Evolutionary conservation across 2,113 vertebrate genomes (phyloP), one percentile per base, ranked within the genome.

Genomic region (Myiopsitta monachus): DNA sequence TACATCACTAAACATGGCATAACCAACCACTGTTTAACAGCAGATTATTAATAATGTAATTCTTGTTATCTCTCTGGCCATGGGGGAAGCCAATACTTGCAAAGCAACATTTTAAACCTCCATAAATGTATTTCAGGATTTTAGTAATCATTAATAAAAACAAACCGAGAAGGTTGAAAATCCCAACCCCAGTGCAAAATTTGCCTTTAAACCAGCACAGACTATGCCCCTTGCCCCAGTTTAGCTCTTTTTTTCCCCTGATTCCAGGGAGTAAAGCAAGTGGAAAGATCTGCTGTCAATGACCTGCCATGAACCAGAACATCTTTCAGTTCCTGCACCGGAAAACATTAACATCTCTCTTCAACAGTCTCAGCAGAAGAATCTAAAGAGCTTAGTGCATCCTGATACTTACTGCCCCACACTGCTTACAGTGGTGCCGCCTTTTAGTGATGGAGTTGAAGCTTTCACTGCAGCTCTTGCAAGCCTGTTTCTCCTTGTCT

Each of bases 391-490:
- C 52, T 66, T 33, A 5, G 19, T 0, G 1, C 22, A 8, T 14
- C 43, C 14, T 5, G 87, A 96, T 78, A 98, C 99, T 99, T 94
- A 99, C 99, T 88, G 97, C 98, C 85, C 98, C 98, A 11, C 99
- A 99, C 84, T 98, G 97, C 97, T 99, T 99, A 98, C 99, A 99
- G 94, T 98, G 99, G 94, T 99, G 99, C 90, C 98, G 98, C 94
- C 99, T 98, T 95, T 99, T 99, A 12, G 99, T 99, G 97, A 99
- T 98, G 47, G 98, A 99, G 86, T 99, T 98, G 94, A 99, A 99
- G 95, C 97, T 99, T 95, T 99, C 99, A 0, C 95, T 98, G 87
- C 99, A 99, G 96, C 98, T 98, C 97, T 99, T 99, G 95, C 99
- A 99, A 6, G 98, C 98, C 83, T 99, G 99, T 85, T 99, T 99